phyloP scores from a whole-genome alignment of 2,797 vertebrate species.

The Pipistrellus pipistrellus region DNA sequence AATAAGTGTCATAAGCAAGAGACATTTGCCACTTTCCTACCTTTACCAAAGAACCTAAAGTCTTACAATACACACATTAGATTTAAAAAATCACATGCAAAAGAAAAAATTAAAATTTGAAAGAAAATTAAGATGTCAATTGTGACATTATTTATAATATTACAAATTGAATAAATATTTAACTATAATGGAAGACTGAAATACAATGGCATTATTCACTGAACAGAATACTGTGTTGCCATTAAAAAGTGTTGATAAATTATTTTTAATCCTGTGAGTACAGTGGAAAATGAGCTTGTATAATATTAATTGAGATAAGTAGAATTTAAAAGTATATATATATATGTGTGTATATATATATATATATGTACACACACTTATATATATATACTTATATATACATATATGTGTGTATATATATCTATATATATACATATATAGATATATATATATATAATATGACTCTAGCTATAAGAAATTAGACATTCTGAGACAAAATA shows the following conservation, averaged over 20 bases:
- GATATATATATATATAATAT: neutral
- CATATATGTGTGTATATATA: too few relatives aligned
- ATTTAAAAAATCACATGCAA: slow-evolving; percentile 65
- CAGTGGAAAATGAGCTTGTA: neutral
- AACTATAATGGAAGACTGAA: slow-evolving; percentile 52
- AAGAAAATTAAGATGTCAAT: slow-evolving; percentile 81
- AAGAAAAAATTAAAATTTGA: slow-evolving; percentile 80
- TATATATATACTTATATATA: neutral
- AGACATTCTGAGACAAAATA: neutral
- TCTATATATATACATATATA: neutral
- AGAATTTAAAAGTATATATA: neutral
- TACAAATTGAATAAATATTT: slow-evolving; percentile 56
- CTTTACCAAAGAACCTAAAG: slow-evolving; percentile 71
- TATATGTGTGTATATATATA: neutral
- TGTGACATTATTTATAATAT: slow-evolving; percentile 70
- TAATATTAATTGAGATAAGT: neutral
- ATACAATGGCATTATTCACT: neutral
- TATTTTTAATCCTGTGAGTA: slow-evolving; percentile 31
- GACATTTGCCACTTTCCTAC: slow-evolving; percentile 59
- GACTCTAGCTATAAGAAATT: neutral
- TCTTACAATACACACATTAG: slow-evolving; percentile 37
- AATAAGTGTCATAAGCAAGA: slow-evolving; percentile 66
- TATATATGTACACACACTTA: too few relatives aligned
- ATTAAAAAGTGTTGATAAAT: slow-evolving; percentile 8
- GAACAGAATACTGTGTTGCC: neutral